phyloP scores from a whole-genome alignment of 2,888 invertebrate species.

The Clivina fossor region DNA sequence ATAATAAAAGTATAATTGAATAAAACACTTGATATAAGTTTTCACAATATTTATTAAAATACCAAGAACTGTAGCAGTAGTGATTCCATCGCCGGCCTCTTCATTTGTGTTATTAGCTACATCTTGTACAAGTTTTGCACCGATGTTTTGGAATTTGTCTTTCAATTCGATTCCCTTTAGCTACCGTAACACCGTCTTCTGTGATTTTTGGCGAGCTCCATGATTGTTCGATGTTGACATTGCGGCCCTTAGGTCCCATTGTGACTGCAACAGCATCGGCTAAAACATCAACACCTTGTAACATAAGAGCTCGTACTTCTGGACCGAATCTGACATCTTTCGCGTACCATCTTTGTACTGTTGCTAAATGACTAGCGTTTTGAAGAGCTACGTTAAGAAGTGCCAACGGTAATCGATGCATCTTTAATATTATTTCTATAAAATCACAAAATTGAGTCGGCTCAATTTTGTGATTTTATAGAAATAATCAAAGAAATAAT shows the following conservation, averaged over 20 bases:
- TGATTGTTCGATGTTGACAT: conserved; percentile 98
- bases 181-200: conserved; percentile 99
- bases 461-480: too few relatives aligned
- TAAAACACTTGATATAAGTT: too few relatives aligned
- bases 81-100: conserved; percentile 98
- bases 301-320: conserved; percentile 95
- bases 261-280: conserved; percentile 99
- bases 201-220: conserved; percentile 99
- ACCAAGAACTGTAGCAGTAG: conserved; percentile 97
- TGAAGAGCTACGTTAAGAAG: conserved; percentile 60
- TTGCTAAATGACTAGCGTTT: conserved; percentile 48
- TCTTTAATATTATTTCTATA: conserved; percentile 54
- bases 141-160: conserved; percentile 99
- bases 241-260: conserved; percentile 99
- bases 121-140: conserved; percentile 97
- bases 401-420: conserved; percentile 70
- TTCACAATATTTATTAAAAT: too few relatives aligned
- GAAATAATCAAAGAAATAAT: too few relatives aligned
- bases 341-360: conserved; percentile 68
- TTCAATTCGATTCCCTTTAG: conserved; percentile 97
- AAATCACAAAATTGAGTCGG: conserved; percentile 30
- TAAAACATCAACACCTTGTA: conserved; percentile 95
- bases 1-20: too few relatives aligned
- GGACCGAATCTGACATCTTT: conserved; percentile 98
- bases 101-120: conserved; percentile 99